Base-by-base conservation (phyloP, 2,888 invertebrate species). In the Hypena proboscidalis region DNA sequence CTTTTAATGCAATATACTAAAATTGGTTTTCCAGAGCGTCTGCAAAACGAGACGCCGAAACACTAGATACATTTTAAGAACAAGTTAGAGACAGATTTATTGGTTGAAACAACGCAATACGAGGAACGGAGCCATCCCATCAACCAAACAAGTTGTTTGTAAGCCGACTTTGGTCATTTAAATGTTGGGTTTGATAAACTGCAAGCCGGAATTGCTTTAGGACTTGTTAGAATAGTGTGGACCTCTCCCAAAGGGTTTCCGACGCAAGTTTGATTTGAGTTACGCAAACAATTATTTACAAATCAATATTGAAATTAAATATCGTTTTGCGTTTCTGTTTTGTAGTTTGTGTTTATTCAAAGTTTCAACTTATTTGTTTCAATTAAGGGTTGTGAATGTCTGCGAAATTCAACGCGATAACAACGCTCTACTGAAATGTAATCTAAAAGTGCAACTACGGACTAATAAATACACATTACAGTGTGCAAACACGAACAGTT, bases 11-110 rank as follows among this genome's bases (percentile, higher is more conserved):
- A 80, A 83, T 83, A 79, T 78, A 85, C 78, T 80, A 80, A 84
- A 85, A 89, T 88, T 86, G 87, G 82, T 86, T 88, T 86, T 82
- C 79, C 73, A 80, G 78, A 74, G 77, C 77, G 79, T 75, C 78
- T 78, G 74, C 58, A 65, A 68, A 62, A 74, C 70, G 75, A 70
- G 72, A 71, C 73, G 63, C 67, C 70, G 78, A 78, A 84, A 86
- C 85, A 86, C 81, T 81, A 75, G 83, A 82, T 77, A 78, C 78
- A 74, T 73, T 82, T 85, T 85, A 85, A 83, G 83, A 81, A 83
- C 73, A 86, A 87, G 78, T 89, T 87, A 80, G 76, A 73, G 85
- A 84, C 84, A 87, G 85, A 89, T 89, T 89, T 89, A 89, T 89
- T 77, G 85, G 77, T 75, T 66, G 70, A 68, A 80, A 73, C 80